Evolutionary conservation across 2,113 vertebrate species (phyloP), one percentile per base, ranked within the genome.

Genomic region (Dunckerocampus dactyliophorus): DNA sequence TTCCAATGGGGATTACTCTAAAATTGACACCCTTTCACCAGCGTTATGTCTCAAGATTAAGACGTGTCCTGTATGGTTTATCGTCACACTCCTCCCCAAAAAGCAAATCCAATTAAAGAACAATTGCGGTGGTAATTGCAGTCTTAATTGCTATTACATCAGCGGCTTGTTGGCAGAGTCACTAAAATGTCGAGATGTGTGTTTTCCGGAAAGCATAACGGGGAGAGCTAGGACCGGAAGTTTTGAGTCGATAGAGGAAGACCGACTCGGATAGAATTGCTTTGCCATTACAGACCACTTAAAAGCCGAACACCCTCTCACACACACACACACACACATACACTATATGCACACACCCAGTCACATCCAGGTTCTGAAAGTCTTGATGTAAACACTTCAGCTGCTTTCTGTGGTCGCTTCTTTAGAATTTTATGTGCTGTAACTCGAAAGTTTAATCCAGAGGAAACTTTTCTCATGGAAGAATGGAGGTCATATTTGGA

Each of bases 201-300:
- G 52, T 85, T 79, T 85, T 84, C 77, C 78, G 61, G 77, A 85
- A 84, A 83, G 79, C 75, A 31, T 74, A 79, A 73, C 72, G 76
- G 75, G 79, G 74, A 60, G 65, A 62, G 43, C 72, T 82, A 77
- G 83, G 82, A 71, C 82, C 71, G 85, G 87, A 86, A 76, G 82
- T 87, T 85, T 87, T 85, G 81, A 83, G 76, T 77, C 78, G 72
- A 82, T 72, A 43, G 77, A 84, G 75, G 73, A 82, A 87, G 81
- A 80, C 79, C 77, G 71, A 64, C 72, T 73, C 17, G 49, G 76
- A 88, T 88, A 84, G 71, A 86, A 87, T 88, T 88, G 86, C 76
- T 75, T 72, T 70, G 74, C 85, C 87, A 88, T 87, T 88, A 88
- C 82, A 77, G 78, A 75, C 84, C 87, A 87, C 87, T 88, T 85